phyloP scores from a whole-genome alignment of 2,888 invertebrate species.

The Tribolium freemani region DNA sequence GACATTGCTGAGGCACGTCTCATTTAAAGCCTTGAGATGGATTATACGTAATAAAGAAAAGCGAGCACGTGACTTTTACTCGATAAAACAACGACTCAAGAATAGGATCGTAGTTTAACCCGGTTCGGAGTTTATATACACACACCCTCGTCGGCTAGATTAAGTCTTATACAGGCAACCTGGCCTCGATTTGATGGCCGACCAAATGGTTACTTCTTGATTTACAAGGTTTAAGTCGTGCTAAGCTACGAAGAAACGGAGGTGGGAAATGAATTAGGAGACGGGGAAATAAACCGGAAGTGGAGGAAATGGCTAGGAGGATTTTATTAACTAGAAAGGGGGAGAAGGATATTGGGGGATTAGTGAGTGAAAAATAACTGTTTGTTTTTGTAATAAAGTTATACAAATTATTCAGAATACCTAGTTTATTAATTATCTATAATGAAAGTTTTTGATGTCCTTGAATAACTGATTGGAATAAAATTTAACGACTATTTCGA shows the following conservation, averaged over 20 bases:
- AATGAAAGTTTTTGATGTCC: too few species aligned
- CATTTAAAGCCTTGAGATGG: conserved; percentile 50
- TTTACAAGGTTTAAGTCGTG: conserved; percentile 18
- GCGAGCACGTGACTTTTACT: conserved; percentile 45
- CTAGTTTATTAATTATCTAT: too few species aligned
- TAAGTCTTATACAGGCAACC: conserved; percentile 21
- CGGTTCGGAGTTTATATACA: background rate
- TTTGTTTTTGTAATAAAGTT: background rate
- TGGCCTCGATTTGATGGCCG: conserved; percentile 26
- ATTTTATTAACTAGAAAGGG: background rate
- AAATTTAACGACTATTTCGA: too few species aligned
- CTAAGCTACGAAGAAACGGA: background rate
- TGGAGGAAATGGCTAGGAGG: background rate
- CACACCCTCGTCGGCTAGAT: conserved; percentile 10
- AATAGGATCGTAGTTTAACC: conserved; percentile 37
- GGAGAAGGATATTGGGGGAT: background rate
- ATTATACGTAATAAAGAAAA: conserved; percentile 50
- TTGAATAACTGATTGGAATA: too few species aligned
- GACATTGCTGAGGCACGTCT: conserved; percentile 42
- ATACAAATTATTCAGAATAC: background rate
- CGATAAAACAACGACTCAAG: conserved; percentile 40
- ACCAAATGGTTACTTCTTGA: conserved; percentile 22
- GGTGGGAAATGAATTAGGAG: background rate
- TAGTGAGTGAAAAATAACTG: background rate
- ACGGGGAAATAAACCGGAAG: background rate